Conservation (phyloP, 2,888 invertebrate genomes). For the Andricus curvator region DNA sequence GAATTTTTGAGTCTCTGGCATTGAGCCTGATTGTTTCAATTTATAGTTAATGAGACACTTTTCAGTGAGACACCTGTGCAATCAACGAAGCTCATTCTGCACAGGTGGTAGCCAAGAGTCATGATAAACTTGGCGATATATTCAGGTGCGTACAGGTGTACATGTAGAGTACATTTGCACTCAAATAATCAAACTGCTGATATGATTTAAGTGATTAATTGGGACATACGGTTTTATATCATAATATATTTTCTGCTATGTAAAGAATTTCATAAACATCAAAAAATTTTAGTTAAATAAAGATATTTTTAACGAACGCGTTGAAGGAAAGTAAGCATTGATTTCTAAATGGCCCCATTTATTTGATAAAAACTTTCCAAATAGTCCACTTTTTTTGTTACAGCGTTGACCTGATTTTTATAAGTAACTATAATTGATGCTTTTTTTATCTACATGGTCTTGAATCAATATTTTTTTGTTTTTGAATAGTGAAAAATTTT, state of each 20-base stretch:
- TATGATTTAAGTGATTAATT: background rate
- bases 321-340: too few relatives aligned
- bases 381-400: too few relatives aligned
- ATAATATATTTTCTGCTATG: background rate
- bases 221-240: background rate
- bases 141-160: slow-evolving; percentile 50
- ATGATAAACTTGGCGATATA: slow-evolving; percentile 50
- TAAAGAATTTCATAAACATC: background rate
- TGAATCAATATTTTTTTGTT: too few relatives aligned
- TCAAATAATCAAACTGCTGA: background rate
- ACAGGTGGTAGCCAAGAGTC: slow-evolving; percentile 52
- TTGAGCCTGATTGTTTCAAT: slow-evolving; percentile 2
- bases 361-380: too few relatives aligned
- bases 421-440: too few relatives aligned
- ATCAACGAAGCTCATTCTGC: slow-evolving; percentile 47
- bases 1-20: background rate
- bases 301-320: too few relatives aligned
- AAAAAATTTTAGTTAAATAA: too few relatives aligned
- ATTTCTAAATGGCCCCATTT: too few relatives aligned
- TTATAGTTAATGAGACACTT: slow-evolving; percentile 52
- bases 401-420: too few relatives aligned
- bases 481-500: too few relatives aligned
- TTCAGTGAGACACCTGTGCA: slow-evolving; percentile 55
- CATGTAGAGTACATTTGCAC: slow-evolving; percentile 1
- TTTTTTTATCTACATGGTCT: too few relatives aligned